Conservation (phyloP, 2,113 vertebrate genomes). For the Macroglossus sobrinus region DNA sequence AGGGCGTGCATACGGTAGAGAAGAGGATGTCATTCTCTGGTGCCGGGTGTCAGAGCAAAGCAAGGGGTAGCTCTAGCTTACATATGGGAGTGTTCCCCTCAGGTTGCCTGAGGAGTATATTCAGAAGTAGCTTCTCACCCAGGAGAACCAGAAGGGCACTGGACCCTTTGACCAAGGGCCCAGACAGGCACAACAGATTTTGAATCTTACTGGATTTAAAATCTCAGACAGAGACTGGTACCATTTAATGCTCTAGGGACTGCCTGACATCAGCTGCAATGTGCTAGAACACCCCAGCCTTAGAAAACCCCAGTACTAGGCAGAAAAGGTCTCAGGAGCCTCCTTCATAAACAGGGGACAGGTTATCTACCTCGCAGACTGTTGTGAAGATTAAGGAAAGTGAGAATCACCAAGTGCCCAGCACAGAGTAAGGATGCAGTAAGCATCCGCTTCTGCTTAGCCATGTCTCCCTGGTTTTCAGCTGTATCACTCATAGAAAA, state of each 20-base stretch:
- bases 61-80: background rate
- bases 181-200: background rate
- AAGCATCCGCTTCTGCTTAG: background rate
- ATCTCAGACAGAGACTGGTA: background rate
- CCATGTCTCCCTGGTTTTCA: background rate
- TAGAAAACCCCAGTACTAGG: background rate
- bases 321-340: background rate
- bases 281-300: background rate
- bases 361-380: background rate
- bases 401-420: no score
- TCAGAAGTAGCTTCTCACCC: background rate
- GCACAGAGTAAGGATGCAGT: no score
- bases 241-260: background rate
- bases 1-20: background rate
- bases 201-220: background rate
- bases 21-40: background rate
- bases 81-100: background rate
- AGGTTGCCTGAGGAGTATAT: background rate
- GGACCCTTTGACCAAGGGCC: background rate
- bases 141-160: background rate
- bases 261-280: background rate
- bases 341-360: background rate
- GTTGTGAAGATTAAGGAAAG: background rate
- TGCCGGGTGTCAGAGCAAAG: background rate
- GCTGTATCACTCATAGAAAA: background rate